Percentiles rank a stretch among this genome's conserved stretches.
Evolutionary conservation across 2,113 vertebrate species (phyloP).

Genomic region (Ammospiza caudacuta): DNA sequence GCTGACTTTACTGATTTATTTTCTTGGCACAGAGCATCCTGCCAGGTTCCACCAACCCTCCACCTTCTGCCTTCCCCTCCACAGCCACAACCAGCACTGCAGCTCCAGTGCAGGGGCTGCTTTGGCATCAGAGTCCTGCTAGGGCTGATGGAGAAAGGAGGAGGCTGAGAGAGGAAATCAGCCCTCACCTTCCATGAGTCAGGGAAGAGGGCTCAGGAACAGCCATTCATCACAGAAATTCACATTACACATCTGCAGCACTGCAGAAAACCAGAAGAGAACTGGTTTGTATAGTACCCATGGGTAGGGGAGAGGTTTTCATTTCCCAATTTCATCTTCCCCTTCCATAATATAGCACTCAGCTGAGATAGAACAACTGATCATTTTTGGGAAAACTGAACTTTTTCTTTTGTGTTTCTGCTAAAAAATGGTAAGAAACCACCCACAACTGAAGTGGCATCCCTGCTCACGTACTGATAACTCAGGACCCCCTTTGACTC

Average conservation of each 20-base stretch:
- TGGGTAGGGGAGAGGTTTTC: not conserved
- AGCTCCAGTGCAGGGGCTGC: rapidly evolving
- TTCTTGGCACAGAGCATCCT: not conserved
- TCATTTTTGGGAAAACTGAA: not conserved
- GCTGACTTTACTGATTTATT: not conserved
- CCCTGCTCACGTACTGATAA: not conserved
- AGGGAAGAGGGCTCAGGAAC: not conserved
- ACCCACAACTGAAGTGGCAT: not conserved
- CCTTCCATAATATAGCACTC: not conserved
- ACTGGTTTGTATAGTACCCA: rapidly evolving
- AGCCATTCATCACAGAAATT: not conserved
- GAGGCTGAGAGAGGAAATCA: not conserved
- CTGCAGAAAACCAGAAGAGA: not conserved
- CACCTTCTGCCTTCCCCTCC: not conserved
- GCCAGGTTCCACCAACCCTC: not conserved
- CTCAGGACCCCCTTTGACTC: not conserved
- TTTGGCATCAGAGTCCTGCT: not conserved
- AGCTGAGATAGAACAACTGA: not conserved
- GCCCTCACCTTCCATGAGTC: not conserved
- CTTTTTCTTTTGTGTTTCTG: too few relatives aligned
- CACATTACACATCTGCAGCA: not conserved
- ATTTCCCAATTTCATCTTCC: not conserved
- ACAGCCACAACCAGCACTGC: not conserved
- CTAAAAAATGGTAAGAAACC: not conserved
- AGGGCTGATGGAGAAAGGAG: not conserved